Percentiles rank a stretch among this genome's conserved stretches.
These are phyloP conservation scores for Caenorhabditis japonica DNA, from an alignment of 2,888 invertebrate genomes.

Conservation along the genomic window DNA sequence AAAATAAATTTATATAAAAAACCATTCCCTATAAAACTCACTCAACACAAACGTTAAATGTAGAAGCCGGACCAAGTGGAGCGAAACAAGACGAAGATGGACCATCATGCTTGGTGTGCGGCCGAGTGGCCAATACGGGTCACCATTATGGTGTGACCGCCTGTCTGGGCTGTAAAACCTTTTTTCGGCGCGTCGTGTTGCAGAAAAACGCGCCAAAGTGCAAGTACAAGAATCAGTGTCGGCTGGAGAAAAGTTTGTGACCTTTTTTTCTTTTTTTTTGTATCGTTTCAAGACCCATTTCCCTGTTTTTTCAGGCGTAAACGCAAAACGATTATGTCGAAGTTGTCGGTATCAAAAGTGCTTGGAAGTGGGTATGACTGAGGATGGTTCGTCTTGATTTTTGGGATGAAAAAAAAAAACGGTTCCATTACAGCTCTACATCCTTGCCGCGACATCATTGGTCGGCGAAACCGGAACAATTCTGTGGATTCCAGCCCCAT, in stretches of 20 bases:
- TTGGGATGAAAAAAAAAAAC: too few relatives aligned
- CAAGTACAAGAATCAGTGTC: constrained; percentile 57
- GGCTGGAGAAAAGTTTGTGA: constrained; percentile 53
- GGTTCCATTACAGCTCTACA: constrained; percentile 54
- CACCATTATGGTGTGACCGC: constrained; percentile 62
- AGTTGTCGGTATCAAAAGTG: constrained; percentile 60
- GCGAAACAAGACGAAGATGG: constrained; percentile 22
- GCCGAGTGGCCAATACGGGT: constrained; percentile 60
- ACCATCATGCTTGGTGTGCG: constrained; percentile 57
- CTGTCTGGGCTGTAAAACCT: constrained; percentile 63
- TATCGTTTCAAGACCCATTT: too few relatives aligned
- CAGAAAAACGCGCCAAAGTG: constrained; percentile 54
- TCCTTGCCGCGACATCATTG: constrained; percentile 61
- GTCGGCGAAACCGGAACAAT: constrained; percentile 48
- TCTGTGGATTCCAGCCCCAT: constrained; percentile 46
- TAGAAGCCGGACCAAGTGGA: constrained; percentile 16
- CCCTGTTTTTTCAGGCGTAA: constrained; percentile 34
- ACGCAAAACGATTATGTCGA: constrained; percentile 57
- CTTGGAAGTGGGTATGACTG: constrained; percentile 61
- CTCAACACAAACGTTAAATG: too few relatives aligned
- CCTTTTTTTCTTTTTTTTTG: too few relatives aligned
- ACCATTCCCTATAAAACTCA: too few relatives aligned
- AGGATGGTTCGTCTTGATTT: constrained; percentile 43
- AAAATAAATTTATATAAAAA: background rate
- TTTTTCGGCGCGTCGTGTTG: constrained; percentile 59